phyloP scores from a whole-genome alignment of 2,888 invertebrate genomes.

The Resseliella maxima region DNA sequence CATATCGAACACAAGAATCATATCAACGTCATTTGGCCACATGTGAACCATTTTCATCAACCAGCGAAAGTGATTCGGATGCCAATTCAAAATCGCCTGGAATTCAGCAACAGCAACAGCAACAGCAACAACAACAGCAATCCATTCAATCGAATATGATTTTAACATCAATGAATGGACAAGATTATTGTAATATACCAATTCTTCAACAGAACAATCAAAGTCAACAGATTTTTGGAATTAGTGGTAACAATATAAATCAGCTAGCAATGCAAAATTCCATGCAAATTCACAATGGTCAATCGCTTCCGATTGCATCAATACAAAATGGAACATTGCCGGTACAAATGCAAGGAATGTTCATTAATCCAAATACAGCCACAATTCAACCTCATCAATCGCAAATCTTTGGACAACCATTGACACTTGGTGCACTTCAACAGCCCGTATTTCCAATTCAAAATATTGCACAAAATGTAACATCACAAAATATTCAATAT shows the following conservation, averaged over 20 bases:
- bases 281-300: conserved; percentile 50
- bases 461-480: conserved; percentile 53
- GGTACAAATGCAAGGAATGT: conserved; percentile 56
- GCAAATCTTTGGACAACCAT: conserved; percentile 57
- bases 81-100: conserved; percentile 70
- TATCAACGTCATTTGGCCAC: conserved; percentile 81
- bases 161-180: conserved; percentile 54
- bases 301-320: neutral
- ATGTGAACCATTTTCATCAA: conserved; percentile 80
- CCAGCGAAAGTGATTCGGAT: conserved; percentile 86
- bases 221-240: conserved; percentile 56
- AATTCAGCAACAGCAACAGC: conserved; percentile 56
- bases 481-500: conserved; percentile 59
- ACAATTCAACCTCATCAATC: conserved; percentile 57
- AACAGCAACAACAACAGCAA: conserved; percentile 56
- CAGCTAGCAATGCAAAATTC: conserved; percentile 54
- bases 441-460: conserved; percentile 57
- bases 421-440: conserved; percentile 55
- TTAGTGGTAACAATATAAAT: conserved; percentile 55
- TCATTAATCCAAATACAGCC: conserved; percentile 46
- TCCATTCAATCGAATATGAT: conserved; percentile 58
- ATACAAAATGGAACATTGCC: conserved; percentile 52
- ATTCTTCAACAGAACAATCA: conserved; percentile 54
- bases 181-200: conserved; percentile 57
- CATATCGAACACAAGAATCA: conserved; percentile 84